Base-by-base conservation (phyloP, 1,140 invertebrate species). In the Pogonus chalceus region DNA sequence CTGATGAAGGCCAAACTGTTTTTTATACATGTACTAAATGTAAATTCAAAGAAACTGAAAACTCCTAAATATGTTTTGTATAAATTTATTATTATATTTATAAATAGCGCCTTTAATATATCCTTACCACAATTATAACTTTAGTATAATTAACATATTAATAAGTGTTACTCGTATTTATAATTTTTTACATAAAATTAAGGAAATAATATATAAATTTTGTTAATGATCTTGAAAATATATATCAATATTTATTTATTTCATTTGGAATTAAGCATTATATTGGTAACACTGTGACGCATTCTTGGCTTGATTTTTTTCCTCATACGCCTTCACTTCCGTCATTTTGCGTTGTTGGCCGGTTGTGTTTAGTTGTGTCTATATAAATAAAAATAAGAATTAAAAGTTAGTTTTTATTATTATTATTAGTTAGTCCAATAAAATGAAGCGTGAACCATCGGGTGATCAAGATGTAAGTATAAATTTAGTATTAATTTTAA, bases 1-100 rank as follows among this genome's bases (percentile, higher is more conserved):
- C 94, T 31, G 96, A 99, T 83, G 96, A 99, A 87, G 96, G 96
- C 0, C 96, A 98, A 73, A 98, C 96, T 12, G 91, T 99, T 2
- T 98, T 98, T 72, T 99, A 94, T 60, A 94, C 91, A 2, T 99
- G 96, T 76, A 82, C 86, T 20, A 87, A 90, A 64, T 99, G 96
- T 88, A 88, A 16, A 85, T 90, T 79, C 55, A 69, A 67, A 63
- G 81, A 79, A 60, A 61, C 58, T 55, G 65, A 67, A 60, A 68
- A 69, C 54, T 66, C 62, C 21, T 68, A 61, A 49, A 20, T 23
- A 10, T 12, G 16, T 51, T 21, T 49, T 9, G 12, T 51, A n/a
- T 35, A 18, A 35, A 2, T 43, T 18, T 9, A 12, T 9, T 4
- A 43, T 12, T 18, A 43, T 12, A 43, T 12, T 43, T 18, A 12